Base-by-base conservation (phyloP, 1,140 invertebrate species). In the Elysia chlorotica region DNA sequence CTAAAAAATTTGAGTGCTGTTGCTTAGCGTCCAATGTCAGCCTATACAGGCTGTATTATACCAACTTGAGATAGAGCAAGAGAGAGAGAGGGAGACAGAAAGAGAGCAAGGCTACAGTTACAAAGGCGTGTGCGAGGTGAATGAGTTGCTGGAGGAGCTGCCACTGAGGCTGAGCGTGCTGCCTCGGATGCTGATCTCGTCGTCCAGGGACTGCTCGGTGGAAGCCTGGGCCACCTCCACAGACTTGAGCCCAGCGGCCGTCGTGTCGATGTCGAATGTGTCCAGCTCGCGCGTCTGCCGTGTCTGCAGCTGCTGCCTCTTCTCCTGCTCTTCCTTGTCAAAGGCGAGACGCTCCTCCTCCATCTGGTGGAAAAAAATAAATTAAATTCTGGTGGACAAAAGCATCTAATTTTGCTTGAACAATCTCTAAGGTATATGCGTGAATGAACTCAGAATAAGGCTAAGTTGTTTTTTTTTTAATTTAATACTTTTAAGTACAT, bases 221-320 rank as follows among this genome's bases (percentile, higher is more conserved):
- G 94, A 95, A 79, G 94, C 93, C 88, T 97, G 95, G 31, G 92
- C 93, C 85, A 97, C 93, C 79, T 94, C 94, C 88, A 96, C 88
- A 70, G 94, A 92, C 90, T 95, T 96, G 86, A 88, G 95, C 82
- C 97, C 97, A 87, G 96, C 91, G 79, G 93, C 90, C 77, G 92
- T 91, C 83, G 95, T 97, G 89, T 98, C 96, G 80, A 94, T 92
- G 89, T 99, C 96, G 90, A 98, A 99, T 77, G 93, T 92, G 81
- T 96, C 94, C 79, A 97, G 89, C 87, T 98, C 95, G 71, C 92
- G 90, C 83, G 93, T 92, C 85, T 98, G 96, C 78, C 93, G 91
- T 82, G 97, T 96, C 81, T 95, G 92, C 78, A 98, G 90, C 75
- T 93, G 89, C 74, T 94, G 91, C 86, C 97, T 93, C 80, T 95